Conservation (phyloP, 2,888 invertebrate species). For the Rhingia campestris region DNA sequence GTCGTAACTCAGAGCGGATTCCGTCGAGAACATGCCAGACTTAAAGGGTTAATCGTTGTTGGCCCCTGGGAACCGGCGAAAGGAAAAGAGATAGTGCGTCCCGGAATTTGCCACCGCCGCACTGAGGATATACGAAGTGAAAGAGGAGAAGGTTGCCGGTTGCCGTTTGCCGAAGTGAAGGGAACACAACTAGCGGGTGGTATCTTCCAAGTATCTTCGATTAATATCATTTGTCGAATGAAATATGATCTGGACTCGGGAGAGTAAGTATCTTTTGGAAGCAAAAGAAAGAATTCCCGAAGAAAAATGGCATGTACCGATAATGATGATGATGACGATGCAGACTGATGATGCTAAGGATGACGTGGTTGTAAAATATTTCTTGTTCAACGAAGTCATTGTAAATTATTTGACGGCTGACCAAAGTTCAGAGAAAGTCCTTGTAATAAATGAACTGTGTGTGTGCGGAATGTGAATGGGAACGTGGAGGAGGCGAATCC, state of each 20-base stretch:
- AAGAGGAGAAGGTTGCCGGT: conserved; percentile 29
- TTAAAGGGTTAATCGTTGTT: conserved; percentile 59
- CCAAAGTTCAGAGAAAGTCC: conserved; percentile 50
- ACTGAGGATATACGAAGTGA: conserved; percentile 23
- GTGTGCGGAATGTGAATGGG: conserved; percentile 17
- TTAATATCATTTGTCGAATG: conserved; percentile 48
- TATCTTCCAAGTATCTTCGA: conserved; percentile 38
- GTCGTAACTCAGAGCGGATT: conserved; percentile 23
- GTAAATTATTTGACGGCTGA: background rate
- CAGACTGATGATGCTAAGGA: conserved; percentile 18
- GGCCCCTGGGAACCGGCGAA: conserved; percentile 6
- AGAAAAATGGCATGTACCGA: conserved; percentile 1
- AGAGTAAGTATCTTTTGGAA: conserved; percentile 26
- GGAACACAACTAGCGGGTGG: conserved; percentile 58
- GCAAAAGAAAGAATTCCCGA: background rate
- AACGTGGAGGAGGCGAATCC: background rate
- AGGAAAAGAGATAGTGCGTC: conserved; percentile 4
- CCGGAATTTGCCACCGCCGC: conserved; percentile 25
- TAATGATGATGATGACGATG: conserved; percentile 2
- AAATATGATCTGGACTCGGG: conserved; percentile 54
- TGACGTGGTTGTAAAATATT: conserved; percentile 15
- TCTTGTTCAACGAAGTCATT: conserved; percentile 11
- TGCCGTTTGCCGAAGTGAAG: conserved; percentile 27
- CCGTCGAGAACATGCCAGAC: conserved; percentile 10
- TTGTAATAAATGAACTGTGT: conserved; percentile 28